phyloP scores from a whole-genome alignment of 2,888 invertebrate genomes.

The Scaptomyza parva region DNA sequence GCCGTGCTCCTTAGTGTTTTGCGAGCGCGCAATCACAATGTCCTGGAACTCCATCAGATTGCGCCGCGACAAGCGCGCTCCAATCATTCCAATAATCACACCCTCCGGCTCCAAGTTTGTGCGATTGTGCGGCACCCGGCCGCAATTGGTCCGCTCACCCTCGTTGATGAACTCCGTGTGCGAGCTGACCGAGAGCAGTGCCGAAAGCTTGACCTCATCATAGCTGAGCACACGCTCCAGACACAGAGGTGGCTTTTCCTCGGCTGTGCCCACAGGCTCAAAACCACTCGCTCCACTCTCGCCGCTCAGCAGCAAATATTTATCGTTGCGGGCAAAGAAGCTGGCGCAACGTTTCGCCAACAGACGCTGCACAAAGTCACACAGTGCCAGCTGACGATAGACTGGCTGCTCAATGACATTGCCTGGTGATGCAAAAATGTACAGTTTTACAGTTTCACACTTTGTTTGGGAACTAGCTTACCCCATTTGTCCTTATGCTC shows the following conservation, averaged over 20 bases:
- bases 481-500: slow-evolving; percentile 86
- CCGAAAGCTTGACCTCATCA: slow-evolving; percentile 87
- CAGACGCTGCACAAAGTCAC: slow-evolving; percentile 86
- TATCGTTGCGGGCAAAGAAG: slow-evolving; percentile 85
- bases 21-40: slow-evolving; percentile 85
- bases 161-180: slow-evolving; percentile 87
- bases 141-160: slow-evolving; percentile 86
- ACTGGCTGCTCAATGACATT: slow-evolving; percentile 53
- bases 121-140: slow-evolving; percentile 82
- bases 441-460: too few relatives aligned
- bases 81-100: slow-evolving; percentile 85
- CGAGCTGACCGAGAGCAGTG: slow-evolving; percentile 86
- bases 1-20: slow-evolving; percentile 86
- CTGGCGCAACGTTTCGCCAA: slow-evolving; percentile 86
- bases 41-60: slow-evolving; percentile 86
- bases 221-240: slow-evolving; percentile 86
- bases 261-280: slow-evolving; percentile 86
- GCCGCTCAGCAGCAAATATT: slow-evolving; percentile 84
- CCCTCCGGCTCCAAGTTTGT: slow-evolving; percentile 85
- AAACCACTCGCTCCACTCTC: slow-evolving; percentile 85
- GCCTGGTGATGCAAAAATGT: slow-evolving; percentile 45
- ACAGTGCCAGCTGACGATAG: slow-evolving; percentile 81
- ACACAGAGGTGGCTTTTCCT: slow-evolving; percentile 85
- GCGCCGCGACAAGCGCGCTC: slow-evolving; percentile 85
- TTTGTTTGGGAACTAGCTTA: slow-evolving; percentile 56